Evolutionary conservation across 2,797 vertebrate species (phyloP), one percentile per base, ranked within the genome.

Genomic region (Amphiprion clarkii): DNA sequence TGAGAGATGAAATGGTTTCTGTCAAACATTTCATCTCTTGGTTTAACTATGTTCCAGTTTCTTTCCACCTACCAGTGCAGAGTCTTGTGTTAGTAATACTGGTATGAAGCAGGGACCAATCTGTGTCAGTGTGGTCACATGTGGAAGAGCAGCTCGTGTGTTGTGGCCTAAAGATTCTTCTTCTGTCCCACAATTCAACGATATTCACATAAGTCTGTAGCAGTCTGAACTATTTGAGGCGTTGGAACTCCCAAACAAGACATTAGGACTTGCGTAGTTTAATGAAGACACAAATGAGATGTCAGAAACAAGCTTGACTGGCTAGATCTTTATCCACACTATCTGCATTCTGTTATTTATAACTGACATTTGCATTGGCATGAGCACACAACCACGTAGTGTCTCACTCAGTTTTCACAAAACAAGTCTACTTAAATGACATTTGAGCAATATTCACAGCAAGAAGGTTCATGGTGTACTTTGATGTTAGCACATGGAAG

Each of bases 71-170:
- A 27, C 23, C 51, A 52, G 46, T n/a, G 19, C 27, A 46, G 27
- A 63, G 36, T 21, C 11, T 57, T n/a, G 36, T 52, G 44, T 68
- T 29, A 57, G 57, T 67, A 57, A 67, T 82, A 40, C n/a, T 57
- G 52, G 79, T 76, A 63, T 74, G 40, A 61, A 31, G 36, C 51
- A 46, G 11, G 27, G 66, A 67, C 46, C 39, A 17, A 80, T 71
- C 17, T 66, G 79, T 78, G 80, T 78, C 85, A 86, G 67, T 76
- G 88, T 88, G 84, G 79, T 78, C 71, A 61, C 76, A 74, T n/a
- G 53, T 78, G 66, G 63, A 64, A 63, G 60, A 72, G 59, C 27
- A 9, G 8, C 44, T 48, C 10, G 56, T 49, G 58, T 72, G 71
- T 72, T 86, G 86, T 87, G 84, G 86, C 40, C 78, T 55, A 48